Evolutionary conservation across 2,888 invertebrate species (phyloP).

Genomic region (Octonoba sinensis): DNA sequence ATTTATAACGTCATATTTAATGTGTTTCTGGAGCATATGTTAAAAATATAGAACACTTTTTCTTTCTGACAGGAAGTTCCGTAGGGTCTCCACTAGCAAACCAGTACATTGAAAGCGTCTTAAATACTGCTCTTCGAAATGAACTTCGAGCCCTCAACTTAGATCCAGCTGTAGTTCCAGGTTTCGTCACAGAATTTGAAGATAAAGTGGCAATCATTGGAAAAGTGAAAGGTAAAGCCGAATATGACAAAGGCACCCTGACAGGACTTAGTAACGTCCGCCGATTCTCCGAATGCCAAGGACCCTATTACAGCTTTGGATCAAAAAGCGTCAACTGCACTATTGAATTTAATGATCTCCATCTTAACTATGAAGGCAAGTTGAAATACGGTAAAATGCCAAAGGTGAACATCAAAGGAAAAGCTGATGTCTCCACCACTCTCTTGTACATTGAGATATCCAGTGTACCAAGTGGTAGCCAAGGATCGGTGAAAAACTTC

Average conservation of each 20-base stretch:
- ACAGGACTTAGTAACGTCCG: constrained; percentile 34
- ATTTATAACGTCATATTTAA: neutral
- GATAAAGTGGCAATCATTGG: constrained; percentile 54
- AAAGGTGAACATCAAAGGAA: constrained; percentile 56
- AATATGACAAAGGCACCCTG: constrained; percentile 37
- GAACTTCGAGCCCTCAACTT: constrained; percentile 24
- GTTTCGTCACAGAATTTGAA: constrained; percentile 47
- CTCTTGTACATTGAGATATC: constrained; percentile 25
- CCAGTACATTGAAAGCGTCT: constrained; percentile 49
- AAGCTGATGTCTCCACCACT: constrained; percentile 39
- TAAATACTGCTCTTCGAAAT: constrained; percentile 42
- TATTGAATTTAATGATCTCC: constrained; percentile 31
- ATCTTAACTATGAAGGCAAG: constrained; percentile 46
- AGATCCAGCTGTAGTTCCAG: constrained; percentile 39
- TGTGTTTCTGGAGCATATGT: too few relatives aligned
- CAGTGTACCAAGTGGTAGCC: neutral
- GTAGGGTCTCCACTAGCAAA: constrained; percentile 49
- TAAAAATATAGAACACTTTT: neutral
- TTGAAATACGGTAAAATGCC: constrained; percentile 60
- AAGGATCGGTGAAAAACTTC: constrained; percentile 28
- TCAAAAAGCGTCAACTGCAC: constrained; percentile 45
- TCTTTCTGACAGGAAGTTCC: constrained; percentile 18
- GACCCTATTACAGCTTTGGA: constrained; percentile 51
- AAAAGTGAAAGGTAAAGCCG: constrained; percentile 56
- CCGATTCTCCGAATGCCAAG: constrained; percentile 45